Evolutionary conservation across 2,888 invertebrate genomes (phyloP).

Genomic region (Hyalella azteca): DNA sequence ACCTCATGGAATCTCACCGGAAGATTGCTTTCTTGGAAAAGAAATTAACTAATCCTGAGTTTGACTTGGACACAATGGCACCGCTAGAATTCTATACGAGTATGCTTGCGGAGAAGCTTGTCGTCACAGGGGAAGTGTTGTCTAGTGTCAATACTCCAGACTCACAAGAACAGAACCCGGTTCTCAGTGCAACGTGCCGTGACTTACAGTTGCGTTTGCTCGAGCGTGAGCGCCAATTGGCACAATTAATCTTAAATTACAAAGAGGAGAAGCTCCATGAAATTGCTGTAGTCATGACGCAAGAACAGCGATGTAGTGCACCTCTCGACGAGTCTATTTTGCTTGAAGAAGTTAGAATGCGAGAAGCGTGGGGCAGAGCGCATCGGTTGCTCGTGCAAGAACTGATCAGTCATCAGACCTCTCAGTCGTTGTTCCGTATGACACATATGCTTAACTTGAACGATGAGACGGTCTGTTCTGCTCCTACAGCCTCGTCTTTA

Average conservation of each 20-base stretch:
- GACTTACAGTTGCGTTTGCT: conserved; percentile 63
- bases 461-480: conserved; percentile 18
- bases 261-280: conserved; percentile 74
- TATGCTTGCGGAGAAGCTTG: conserved; percentile 73
- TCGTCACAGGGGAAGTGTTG: conserved; percentile 62
- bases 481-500: neutral
- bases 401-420: conserved; percentile 66
- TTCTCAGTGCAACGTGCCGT: conserved; percentile 47
- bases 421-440: conserved; percentile 68
- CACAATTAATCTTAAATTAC: conserved; percentile 70
- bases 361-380: conserved; percentile 78
- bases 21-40: conserved; percentile 63
- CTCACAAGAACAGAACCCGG: conserved; percentile 15
- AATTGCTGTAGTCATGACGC: conserved; percentile 74
- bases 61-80: conserved; percentile 68
- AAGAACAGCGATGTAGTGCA: conserved; percentile 64
- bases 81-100: conserved; percentile 75
- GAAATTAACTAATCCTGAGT: conserved; percentile 63
- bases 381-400: conserved; percentile 77
- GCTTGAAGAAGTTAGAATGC: conserved; percentile 72
- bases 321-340: conserved; percentile 64
- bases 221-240: conserved; percentile 70
- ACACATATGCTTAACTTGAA: conserved; percentile 46
- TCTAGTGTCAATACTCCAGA: conserved; percentile 42
- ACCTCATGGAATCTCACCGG: conserved; percentile 56